phyloP scores from a whole-genome alignment of 2,113 vertebrate genomes.

The Benitochromis conjunctus region DNA sequence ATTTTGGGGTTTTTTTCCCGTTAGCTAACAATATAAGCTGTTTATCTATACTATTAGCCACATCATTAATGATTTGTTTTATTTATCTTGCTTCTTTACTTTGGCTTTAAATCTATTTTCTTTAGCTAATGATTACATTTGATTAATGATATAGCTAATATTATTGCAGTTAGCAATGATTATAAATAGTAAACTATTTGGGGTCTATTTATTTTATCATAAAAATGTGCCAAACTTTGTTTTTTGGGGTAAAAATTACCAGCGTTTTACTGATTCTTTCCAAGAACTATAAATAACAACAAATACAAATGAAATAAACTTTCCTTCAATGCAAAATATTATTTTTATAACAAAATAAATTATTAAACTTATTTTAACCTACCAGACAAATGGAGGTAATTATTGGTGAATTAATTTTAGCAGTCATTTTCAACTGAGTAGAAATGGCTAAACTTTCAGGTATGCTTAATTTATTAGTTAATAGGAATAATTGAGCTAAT shows the following conservation, averaged over 20 bases:
- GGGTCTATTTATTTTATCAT: too few relatives aligned
- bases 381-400: too few relatives aligned
- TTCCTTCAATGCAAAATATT: too few relatives aligned
- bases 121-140: background rate
- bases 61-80: background rate
- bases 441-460: background rate
- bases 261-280: too few relatives aligned
- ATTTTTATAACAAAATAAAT: background rate
- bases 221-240: too few relatives aligned
- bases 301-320: too few relatives aligned
- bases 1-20: too few relatives aligned
- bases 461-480: background rate
- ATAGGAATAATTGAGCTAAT: background rate
- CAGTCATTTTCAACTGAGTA: too few relatives aligned
- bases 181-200: background rate
- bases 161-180: background rate
- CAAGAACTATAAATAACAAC: too few relatives aligned
- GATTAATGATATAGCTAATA: background rate
- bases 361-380: background rate
- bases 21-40: background rate
- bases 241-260: too few relatives aligned
- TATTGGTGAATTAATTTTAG: too few relatives aligned
- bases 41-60: background rate
- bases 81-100: background rate
- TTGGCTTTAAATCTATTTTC: background rate